A percentile compares a stretch with the other conserved stretches of the same genome.
Evolutionary conservation across 2,797 vertebrate genomes (phyloP).

Genomic region (Falco cherrug): DNA sequence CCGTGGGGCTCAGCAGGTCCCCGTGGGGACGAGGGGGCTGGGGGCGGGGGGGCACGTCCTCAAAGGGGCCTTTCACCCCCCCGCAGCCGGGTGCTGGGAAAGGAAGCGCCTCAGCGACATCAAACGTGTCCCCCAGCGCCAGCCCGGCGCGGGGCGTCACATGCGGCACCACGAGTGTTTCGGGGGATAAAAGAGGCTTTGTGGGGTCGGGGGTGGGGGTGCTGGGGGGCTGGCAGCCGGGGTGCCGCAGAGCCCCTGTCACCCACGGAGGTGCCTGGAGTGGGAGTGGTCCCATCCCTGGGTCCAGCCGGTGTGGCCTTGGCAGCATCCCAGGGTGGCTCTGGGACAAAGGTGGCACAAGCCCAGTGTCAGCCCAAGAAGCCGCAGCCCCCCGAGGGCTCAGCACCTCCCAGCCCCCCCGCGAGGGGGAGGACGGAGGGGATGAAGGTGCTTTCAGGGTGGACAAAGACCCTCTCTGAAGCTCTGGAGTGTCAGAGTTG

Average conservation of each 20-base stretch:
- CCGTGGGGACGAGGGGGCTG: neutral
- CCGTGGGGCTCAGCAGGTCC: neutral
- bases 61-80: neutral
- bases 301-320: neutral
- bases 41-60: neutral
- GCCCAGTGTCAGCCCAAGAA: neutral
- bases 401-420: neutral
- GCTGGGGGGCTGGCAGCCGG: neutral
- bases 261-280: neutral
- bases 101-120: neutral
- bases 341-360: fast-evolving
- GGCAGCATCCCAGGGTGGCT: fast-evolving
- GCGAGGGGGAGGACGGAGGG: neutral
- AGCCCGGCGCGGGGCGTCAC: neutral
- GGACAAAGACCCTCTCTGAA: neutral
- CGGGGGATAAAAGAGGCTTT: constrained; percentile 22
- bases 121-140: neutral
- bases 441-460: neutral
- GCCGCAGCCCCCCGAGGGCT: no score
- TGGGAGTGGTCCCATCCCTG: neutral
- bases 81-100: neutral
- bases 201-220: neutral
- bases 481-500: neutral
- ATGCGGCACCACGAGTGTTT: neutral
- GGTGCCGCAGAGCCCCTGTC: fast-evolving